phyloP scores from a whole-genome alignment of 2,888 invertebrate genomes.

The Nycteola revayana region DNA sequence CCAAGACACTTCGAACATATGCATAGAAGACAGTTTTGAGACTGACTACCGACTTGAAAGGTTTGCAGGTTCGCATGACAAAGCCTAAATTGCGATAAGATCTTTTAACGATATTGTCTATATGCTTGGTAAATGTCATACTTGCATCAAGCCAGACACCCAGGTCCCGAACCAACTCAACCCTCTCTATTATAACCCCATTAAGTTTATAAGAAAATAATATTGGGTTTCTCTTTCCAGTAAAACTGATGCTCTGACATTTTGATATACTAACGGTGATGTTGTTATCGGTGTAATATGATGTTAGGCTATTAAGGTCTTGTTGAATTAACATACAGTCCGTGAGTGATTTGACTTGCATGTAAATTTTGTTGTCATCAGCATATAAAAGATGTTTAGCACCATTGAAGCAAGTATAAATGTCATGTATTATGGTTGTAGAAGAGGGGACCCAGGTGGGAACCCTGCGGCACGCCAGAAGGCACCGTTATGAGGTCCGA shows the following conservation, averaged over 20 bases:
- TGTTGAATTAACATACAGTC: conserved; percentile 5
- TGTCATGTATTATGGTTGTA: conserved; percentile 22
- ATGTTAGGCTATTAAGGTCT: not conserved
- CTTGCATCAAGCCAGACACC: no score
- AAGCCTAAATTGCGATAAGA: no score
- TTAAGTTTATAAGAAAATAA: not conserved
- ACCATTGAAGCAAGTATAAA: not conserved
- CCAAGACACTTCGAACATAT: no score
- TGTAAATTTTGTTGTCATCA: conserved; percentile 9
- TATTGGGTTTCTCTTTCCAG: conserved; percentile 1
- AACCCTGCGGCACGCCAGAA: conserved; percentile 28
- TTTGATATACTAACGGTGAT: not conserved
- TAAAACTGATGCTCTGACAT: conserved; percentile 1
- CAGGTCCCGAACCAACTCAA: no score
- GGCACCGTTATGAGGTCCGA: conserved; percentile 14
- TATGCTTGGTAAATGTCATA: no score
- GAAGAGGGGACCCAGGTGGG: conserved; percentile 22
- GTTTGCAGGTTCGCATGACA: no score
- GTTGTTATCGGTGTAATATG: not conserved
- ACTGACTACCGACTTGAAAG: no score
- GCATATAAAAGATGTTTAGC: conserved; percentile 3
- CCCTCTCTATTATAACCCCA: not conserved
- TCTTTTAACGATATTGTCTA: no score
- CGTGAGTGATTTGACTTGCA: not conserved
- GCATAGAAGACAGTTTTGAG: no score